Evolutionary conservation across 2,888 invertebrate species (phyloP).

Genomic region (Lochmaea crataegi): DNA sequence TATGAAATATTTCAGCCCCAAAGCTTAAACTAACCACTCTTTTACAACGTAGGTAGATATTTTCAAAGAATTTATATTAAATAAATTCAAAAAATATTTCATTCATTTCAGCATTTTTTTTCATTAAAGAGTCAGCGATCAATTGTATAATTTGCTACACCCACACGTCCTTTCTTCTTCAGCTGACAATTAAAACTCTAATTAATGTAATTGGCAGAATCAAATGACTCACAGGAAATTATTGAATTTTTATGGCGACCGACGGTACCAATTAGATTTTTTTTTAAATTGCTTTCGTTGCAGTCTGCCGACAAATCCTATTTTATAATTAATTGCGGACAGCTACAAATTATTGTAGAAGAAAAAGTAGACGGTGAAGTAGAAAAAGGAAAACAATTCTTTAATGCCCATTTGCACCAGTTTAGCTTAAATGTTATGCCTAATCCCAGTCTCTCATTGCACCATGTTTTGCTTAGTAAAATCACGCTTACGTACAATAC

Average conservation of each 20-base stretch:
- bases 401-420: too few species aligned
- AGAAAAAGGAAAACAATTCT: too few species aligned
- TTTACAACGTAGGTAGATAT: background rate
- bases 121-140: background rate
- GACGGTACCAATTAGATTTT: conserved; percentile 1
- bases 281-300: background rate
- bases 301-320: background rate
- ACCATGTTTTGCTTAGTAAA: too few species aligned
- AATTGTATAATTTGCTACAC: conserved; percentile 35
- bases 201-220: conserved; percentile 28
- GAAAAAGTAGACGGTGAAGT: too few species aligned
- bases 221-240: conserved; percentile 20
- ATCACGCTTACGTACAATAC: too few species aligned
- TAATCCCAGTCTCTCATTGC: too few species aligned
- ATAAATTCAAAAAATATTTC: background rate
- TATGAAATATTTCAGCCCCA: too few species aligned
- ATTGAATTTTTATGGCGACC: conserved; percentile 2
- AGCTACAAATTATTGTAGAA: too few species aligned
- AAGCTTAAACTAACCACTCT: too few species aligned
- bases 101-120: background rate
- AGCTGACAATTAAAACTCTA: conserved; percentile 29
- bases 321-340: background rate
- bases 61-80: background rate
- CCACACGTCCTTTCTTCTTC: conserved; percentile 19
- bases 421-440: too few species aligned